A percentile compares a stretch with the other conserved stretches of the same genome.
Evolutionary conservation across 2,888 invertebrate species (phyloP).

Genomic region (Cynaeus angustus): DNA sequence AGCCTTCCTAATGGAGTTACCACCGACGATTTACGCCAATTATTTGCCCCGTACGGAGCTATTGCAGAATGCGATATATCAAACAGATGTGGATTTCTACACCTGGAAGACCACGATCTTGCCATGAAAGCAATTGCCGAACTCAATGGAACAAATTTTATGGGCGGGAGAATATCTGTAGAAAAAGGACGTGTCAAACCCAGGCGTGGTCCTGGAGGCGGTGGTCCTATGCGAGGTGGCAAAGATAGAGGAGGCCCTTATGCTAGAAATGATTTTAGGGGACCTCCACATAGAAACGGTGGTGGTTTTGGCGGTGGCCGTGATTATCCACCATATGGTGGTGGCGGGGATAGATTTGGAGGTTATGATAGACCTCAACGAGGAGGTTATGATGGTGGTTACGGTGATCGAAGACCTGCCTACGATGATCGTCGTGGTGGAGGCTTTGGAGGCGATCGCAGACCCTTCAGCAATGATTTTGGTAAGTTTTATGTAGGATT

Average conservation of each 20-base stretch:
- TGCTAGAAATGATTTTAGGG: conserved; percentile 57
- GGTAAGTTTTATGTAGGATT: conserved; percentile 32
- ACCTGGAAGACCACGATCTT: conserved; percentile 88
- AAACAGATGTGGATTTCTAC: conserved; percentile 95
- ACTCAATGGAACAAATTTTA: conserved; percentile 87
- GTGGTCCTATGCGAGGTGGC: conserved; percentile 74
- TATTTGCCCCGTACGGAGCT: conserved; percentile 90
- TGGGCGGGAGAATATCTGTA: conserved; percentile 88
- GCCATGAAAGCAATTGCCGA: conserved; percentile 87
- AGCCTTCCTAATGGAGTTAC: conserved; percentile 90
- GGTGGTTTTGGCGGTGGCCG: conserved; percentile 57
- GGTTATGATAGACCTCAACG: conserved; percentile 54
- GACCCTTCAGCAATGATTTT: conserved; percentile 44
- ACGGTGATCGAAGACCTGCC: conserved; percentile 47
- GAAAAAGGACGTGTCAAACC: conserved; percentile 88
- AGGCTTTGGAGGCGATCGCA: conserved; percentile 43
- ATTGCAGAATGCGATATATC: conserved; percentile 96
- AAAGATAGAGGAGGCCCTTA: conserved; percentile 70
- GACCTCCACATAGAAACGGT: conserved; percentile 54
- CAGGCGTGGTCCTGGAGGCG: conserved; percentile 75
- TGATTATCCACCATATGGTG: conserved; percentile 56
- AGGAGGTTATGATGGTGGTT: conserved; percentile 51
- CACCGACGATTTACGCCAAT: conserved; percentile 85
- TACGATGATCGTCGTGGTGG: conserved; percentile 55
- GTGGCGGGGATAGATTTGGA: conserved; percentile 55